Conservation (phyloP, 2,888 invertebrate species). For the Calameuta pallipes region DNA sequence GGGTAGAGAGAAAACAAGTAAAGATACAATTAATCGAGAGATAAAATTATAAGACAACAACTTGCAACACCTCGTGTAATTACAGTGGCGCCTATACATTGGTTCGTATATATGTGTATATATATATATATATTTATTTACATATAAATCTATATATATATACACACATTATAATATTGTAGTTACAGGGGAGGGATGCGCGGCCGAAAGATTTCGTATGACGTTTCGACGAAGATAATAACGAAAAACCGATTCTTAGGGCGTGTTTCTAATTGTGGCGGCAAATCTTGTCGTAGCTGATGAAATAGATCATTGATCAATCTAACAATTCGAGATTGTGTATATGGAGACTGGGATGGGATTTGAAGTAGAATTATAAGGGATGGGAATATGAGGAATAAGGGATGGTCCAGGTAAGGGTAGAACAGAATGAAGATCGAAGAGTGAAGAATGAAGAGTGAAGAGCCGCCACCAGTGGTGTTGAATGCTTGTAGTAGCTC, state of each 20-base stretch:
- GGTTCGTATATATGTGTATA: background rate
- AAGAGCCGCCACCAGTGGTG: background rate
- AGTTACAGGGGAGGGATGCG: background rate
- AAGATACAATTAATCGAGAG: constrained; percentile 23
- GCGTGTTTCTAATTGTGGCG: background rate
- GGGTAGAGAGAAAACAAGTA: constrained; percentile 69
- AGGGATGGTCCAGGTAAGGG: background rate
- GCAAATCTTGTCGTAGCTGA: background rate
- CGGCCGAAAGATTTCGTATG: background rate
- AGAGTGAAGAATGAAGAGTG: constrained; percentile 9
- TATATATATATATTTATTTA: background rate
- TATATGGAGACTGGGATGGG: background rate
- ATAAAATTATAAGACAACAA: constrained; percentile 29
- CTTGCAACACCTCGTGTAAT: constrained; percentile 33
- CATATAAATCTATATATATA: background rate
- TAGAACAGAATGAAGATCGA: background rate
- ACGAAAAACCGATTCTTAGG: background rate
- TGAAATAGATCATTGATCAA: background rate
- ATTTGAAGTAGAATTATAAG: background rate
- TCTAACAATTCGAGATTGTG: background rate
- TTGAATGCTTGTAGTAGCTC: background rate
- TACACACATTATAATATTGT: background rate
- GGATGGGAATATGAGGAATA: background rate
- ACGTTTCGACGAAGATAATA: background rate
- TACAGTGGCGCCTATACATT: background rate